Conservation (phyloP, 2,888 invertebrate genomes). For the Caenorhabditis angaria region DNA sequence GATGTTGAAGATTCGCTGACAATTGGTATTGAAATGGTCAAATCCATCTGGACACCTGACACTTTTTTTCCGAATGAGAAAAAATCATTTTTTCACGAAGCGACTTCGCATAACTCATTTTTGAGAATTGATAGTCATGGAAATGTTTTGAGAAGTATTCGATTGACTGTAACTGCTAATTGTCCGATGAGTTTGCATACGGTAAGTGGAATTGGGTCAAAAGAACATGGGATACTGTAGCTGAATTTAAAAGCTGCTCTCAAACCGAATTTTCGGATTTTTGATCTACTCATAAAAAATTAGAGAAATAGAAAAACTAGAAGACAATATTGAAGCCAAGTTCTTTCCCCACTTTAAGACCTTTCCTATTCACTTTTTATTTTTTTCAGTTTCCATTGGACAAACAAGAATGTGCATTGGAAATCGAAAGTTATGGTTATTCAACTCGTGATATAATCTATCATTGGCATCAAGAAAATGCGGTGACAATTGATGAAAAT, state of each 20-base stretch:
- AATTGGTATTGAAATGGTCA: conserved; percentile 70
- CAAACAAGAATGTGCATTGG: conserved; percentile 68
- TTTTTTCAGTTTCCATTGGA: conserved; percentile 68
- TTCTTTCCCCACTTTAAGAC: not conserved
- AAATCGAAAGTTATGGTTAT: conserved; percentile 73
- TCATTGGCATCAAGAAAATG: conserved; percentile 69
- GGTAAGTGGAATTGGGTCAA: conserved; percentile 43
- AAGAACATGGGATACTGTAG: too few relatives aligned
- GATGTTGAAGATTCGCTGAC: conserved; percentile 48
- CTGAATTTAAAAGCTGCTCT: too few relatives aligned
- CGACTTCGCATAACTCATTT: conserved; percentile 72
- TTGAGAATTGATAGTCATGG: conserved; percentile 70
- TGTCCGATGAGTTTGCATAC: conserved; percentile 72
- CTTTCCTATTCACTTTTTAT: not conserved
- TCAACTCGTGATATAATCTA: conserved; percentile 73
- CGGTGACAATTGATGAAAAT: conserved; percentile 71
- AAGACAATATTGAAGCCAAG: too few relatives aligned
- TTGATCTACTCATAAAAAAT: too few relatives aligned
- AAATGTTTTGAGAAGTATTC: conserved; percentile 69
- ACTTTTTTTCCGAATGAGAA: conserved; percentile 72
- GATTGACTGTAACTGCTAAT: conserved; percentile 71
- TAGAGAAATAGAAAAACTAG: too few relatives aligned
- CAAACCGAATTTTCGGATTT: too few relatives aligned
- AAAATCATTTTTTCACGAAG: conserved; percentile 71
- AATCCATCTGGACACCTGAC: conserved; percentile 72